Conservation (phyloP, 2,888 invertebrate species). For the Ectropis crepuscularia region DNA sequence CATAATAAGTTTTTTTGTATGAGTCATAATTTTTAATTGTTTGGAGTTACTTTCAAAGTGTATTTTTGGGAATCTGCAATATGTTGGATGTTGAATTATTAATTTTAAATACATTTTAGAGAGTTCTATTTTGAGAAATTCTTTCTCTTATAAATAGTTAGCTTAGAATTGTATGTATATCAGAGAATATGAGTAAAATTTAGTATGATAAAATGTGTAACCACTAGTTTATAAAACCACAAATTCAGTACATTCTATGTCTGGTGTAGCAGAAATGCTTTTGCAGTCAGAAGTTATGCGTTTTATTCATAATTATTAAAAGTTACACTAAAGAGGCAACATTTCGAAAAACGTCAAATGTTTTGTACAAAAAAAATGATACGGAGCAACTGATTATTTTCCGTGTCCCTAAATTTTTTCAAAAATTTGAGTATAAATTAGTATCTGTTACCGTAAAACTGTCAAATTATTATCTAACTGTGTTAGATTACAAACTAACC, state of each 20-base stretch:
- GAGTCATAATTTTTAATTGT: conserved; percentile 67
- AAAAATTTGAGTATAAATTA: too few species aligned
- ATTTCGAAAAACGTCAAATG: too few species aligned
- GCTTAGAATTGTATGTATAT: conserved; percentile 44
- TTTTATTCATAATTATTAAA: too few species aligned
- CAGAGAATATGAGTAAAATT: conserved; percentile 43
- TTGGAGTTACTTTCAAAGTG: conserved; percentile 58
- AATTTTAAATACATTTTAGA: conserved; percentile 33
- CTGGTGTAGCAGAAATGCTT: conserved; percentile 1
- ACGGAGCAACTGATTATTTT: too few species aligned
- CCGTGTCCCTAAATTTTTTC: too few species aligned
- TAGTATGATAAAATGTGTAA: conserved; percentile 46
- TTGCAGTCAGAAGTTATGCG: neutral
- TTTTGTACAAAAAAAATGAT: too few species aligned
- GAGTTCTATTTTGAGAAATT: conserved; percentile 39
- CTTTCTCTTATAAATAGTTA: conserved; percentile 37
- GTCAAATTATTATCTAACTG: too few species aligned
- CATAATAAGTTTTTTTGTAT: conserved; percentile 74
- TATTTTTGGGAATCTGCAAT: conserved; percentile 82
- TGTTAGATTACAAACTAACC: too few species aligned
- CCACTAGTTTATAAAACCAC: conserved; percentile 52
- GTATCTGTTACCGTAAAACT: too few species aligned
- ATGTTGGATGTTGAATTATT: conserved; percentile 57
- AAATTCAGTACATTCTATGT: conserved; percentile 50
- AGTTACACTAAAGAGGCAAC: too few species aligned